Evolutionary conservation across 2,888 invertebrate species (phyloP), one percentile per base, ranked within the genome.

Genomic region (Cyaniris semiargus): DNA sequence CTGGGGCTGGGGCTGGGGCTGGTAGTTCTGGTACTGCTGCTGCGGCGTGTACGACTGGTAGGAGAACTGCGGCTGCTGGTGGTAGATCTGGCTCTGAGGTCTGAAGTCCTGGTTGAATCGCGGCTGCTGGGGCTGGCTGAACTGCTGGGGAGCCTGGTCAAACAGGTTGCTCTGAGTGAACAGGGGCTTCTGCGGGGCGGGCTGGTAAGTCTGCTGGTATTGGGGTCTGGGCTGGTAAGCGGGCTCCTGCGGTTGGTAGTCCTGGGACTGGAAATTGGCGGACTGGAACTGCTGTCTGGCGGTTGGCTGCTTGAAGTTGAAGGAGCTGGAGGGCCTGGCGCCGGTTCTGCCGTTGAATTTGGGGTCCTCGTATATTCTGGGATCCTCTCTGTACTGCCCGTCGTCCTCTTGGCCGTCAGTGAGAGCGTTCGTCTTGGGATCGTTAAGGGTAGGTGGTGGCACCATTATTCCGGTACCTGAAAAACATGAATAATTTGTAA

Each of bases 321-420:
- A 83, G 18, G 84, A 81, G 1, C 85, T 82, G n/a, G 77, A 60
- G 18, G 87, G 88, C 78, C 87, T 84, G 77, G 83, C 79, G 77
- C 81, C 88, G 79, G 84, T 84, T 80, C 83, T 88, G 84, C 85
- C 90, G 88, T 88, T 96, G 90, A 95, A 96, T 81, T 95, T 95
- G 10, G 96, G 95, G 84, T 96, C 96, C 87, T 97, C 96, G 90
- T 97, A 97, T 79, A 97, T 95, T 79, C 95, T 95, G 0, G 97
- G 97, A 87, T 97, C 97, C 86, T 97, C 97, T 72, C 97, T 94
- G 89, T 97, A 97, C 84, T 97, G 97, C 0, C 97, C 97, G 85
- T 97, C 97, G 85, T 97, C 97, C 84, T 97, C 95, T 85, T 96
- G 96, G 80, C 95, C 95, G 66, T 95, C 95, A 8, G 94, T 94